Percentiles rank a stretch among this genome's conserved stretches.
phyloP scores from a whole-genome alignment of 1,140 invertebrate genomes.

The Euglossa dilemma region DNA sequence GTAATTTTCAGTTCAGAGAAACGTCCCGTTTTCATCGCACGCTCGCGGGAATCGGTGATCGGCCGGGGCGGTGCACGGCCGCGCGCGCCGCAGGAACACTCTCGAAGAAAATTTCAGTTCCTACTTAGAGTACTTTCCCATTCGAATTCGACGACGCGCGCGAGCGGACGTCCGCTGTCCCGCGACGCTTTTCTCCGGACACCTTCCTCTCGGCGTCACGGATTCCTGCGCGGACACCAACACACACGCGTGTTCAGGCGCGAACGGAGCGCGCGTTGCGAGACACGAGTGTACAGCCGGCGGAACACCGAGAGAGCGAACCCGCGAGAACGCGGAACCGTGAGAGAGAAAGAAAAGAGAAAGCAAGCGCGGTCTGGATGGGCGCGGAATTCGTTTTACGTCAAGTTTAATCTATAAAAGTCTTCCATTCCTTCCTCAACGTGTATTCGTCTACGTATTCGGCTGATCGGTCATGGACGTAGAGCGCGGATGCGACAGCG shows the following conservation, averaged over 20 bases:
- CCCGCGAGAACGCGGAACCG: neutral
- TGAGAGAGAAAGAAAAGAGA: neutral
- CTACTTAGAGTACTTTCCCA: conserved; percentile 10
- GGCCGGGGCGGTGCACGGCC: neutral
- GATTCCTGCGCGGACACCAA: neutral
- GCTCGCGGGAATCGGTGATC: neutral
- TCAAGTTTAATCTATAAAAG: conserved; percentile 73
- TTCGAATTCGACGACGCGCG: too few species aligned
- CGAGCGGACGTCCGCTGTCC: conserved; percentile 16
- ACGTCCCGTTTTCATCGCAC: neutral
- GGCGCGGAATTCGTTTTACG: conserved; percentile 50
- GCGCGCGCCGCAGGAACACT: neutral
- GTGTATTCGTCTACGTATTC: conserved; percentile 66
- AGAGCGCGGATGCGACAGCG: neutral
- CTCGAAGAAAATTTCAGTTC: conserved; percentile 26
- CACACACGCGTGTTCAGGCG: neutral
- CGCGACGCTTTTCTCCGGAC: neutral
- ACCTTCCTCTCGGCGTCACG: too few species aligned
- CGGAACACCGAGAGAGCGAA: neutral
- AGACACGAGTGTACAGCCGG: neutral
- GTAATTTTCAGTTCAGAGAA: neutral
- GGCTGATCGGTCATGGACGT: conserved; percentile 40
- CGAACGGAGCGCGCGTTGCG: neutral
- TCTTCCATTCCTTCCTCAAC: conserved; percentile 72
- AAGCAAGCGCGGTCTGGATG: neutral